Percentiles rank a stretch among this genome's conserved stretches.
phyloP scores from a whole-genome alignment of 2,113 vertebrate species.

The Bostrychus sinensis region DNA sequence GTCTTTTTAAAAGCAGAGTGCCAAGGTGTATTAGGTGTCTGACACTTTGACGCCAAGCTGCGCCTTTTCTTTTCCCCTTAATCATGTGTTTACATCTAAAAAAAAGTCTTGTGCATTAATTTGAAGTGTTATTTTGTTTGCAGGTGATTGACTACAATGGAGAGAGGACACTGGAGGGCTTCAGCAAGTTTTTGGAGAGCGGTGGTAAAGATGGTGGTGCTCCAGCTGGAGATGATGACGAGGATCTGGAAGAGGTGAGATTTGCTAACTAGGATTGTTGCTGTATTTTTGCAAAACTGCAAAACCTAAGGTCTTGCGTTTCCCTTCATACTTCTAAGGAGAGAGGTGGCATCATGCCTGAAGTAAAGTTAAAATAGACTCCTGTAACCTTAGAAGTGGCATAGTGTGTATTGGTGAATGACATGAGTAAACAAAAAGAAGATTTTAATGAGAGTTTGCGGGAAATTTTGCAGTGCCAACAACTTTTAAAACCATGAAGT shows the following conservation, averaged over 20 bases:
- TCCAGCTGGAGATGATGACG: slow-evolving; percentile 80
- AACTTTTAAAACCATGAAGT: background rate
- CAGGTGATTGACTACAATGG: slow-evolving; percentile 97
- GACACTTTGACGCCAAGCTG: background rate
- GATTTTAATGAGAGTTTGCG: background rate
- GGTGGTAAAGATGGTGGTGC: slow-evolving; percentile 92
- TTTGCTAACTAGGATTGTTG: background rate
- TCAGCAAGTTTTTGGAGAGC: slow-evolving; percentile 94
- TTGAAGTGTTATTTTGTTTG: background rate
- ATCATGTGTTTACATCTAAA: background rate
- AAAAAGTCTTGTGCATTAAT: background rate
- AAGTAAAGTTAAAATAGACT: slow-evolving; percentile 11
- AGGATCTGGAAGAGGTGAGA: slow-evolving; percentile 78
- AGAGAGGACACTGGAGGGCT: slow-evolving; percentile 93
- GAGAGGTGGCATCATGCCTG: background rate
- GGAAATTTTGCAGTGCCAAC: background rate
- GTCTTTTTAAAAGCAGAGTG: background rate
- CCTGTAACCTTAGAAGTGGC: slow-evolving; percentile 32
- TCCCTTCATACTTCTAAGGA: background rate
- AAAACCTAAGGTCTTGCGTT: background rate
- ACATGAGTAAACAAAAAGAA: background rate
- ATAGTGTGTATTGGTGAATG: background rate
- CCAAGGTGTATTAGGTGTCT: slow-evolving; percentile 2
- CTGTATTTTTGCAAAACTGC: background rate
- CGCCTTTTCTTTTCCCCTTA: background rate